Evolutionary conservation across 2,888 invertebrate species (phyloP), one percentile per base, ranked within the genome.

Genomic region (Drosophila meridiana): DNA sequence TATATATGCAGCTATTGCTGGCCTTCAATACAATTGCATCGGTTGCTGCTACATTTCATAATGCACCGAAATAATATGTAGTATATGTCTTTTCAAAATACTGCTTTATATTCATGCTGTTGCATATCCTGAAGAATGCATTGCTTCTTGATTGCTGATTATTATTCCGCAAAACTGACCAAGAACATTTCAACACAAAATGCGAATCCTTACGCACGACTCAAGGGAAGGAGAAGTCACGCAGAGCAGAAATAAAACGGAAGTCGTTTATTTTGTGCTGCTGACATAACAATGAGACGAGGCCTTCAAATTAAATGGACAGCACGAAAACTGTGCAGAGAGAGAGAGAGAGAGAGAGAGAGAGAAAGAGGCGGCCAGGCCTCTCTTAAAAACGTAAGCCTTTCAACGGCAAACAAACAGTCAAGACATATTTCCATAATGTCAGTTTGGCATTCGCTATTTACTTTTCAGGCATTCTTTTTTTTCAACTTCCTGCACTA

Each of bases 251-350:
- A 26, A 11, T 58, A 59, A 48, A 72, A 65, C 79, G 87, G 85
- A 85, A 77, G 85, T 82, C 74, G 69, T 76, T 78, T 76, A 68
- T 84, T 75, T 81, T 78, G 53, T 72, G 60, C 58, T 73, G 66
- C 72, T 75, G 69, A 69, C 67, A 78, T 57, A 76, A 85, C 83
- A 81, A 88, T 76, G 59, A 73, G 72, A 83, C 73, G 72, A 71
- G 63, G 50, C 68, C 70, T 66, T 84, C 72, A 78, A 80, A 74
- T 89, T 77, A 80, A 72, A 67, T 70, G 58, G 69, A 36, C 68
- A 73, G 58, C 5, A 43, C 42, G 20, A 53, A 8, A 42, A 32
- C 14, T 32, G 3, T 20, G 14, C 4, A 26, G 5, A 52, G 34
- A 42, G 30, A 11, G 2, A 26, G 26, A 20, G 14, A 45, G 50